phyloP scores from a whole-genome alignment of 2,797 vertebrate species.

The Spinus olivaceus region DNA sequence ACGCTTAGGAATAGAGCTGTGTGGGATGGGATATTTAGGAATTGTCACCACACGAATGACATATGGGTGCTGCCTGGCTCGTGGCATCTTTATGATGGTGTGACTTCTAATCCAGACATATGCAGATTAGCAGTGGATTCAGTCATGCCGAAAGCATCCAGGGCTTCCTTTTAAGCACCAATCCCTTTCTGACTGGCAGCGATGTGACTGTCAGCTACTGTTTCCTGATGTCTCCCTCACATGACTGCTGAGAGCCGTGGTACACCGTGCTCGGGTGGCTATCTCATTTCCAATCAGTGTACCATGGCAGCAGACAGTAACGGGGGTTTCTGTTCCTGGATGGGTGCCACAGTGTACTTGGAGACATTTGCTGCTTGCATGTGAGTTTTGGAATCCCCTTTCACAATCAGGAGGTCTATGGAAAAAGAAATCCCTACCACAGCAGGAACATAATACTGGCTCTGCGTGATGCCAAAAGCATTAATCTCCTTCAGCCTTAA shows the following conservation, averaged over 20 bases:
- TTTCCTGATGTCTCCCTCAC: constrained; percentile 66
- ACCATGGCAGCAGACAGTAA: constrained; percentile 23
- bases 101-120: constrained; percentile 68
- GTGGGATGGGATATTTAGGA: constrained; percentile 38
- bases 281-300: constrained; percentile 45
- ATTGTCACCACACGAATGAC: constrained; percentile 49
- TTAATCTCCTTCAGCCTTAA: constrained; percentile 34
- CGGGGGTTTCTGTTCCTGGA: constrained; percentile 57
- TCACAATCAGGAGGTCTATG: constrained; percentile 66
- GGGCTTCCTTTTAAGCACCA: constrained; percentile 62
- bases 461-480: constrained; percentile 34
- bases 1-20: background rate
- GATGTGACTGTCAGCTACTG: constrained; percentile 61
- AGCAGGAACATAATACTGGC: constrained; percentile 62
- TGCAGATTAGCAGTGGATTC: constrained; percentile 43
- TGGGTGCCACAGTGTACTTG: constrained; percentile 60
- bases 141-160: constrained; percentile 46
- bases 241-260: constrained; percentile 54
- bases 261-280: background rate
- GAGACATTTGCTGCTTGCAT: constrained; percentile 64
- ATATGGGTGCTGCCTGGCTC: constrained; percentile 57
- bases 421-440: constrained; percentile 70
- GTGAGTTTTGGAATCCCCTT: constrained; percentile 74
- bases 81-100: constrained; percentile 51
- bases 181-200: constrained; percentile 31